phyloP scores from a whole-genome alignment of 2,113 vertebrate species.

The Trochalopteron elliotii region DNA sequence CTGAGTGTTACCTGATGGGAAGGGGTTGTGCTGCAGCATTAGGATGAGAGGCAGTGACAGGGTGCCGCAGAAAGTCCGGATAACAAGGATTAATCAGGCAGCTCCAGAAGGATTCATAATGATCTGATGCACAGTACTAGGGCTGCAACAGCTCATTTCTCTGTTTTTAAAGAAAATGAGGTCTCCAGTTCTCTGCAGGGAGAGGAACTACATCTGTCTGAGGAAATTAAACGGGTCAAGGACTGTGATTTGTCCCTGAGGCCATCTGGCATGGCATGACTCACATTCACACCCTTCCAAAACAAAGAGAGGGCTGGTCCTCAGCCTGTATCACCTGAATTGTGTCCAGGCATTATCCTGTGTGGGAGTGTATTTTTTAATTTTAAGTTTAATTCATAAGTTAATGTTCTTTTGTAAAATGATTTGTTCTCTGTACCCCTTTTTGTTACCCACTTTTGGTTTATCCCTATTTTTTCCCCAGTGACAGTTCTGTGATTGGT shows the following conservation, averaged over 20 bases:
- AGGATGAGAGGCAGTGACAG: conserved; percentile 43
- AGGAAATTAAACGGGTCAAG: background rate
- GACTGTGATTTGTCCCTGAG: background rate
- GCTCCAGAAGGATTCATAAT: background rate
- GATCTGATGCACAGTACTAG: background rate
- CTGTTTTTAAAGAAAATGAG: background rate
- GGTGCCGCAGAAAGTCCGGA: background rate
- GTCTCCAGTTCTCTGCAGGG: background rate
- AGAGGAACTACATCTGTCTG: background rate
- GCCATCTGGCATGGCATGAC: background rate
- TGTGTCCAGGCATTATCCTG: background rate
- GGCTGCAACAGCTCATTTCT: background rate
- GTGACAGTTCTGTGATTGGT: too few relatives aligned
- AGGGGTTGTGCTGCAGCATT: conserved; percentile 6
- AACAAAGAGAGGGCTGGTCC: background rate
- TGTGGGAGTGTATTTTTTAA: too few relatives aligned
- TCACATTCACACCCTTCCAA: background rate
- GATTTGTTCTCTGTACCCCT: too few relatives aligned
- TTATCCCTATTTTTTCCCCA: too few relatives aligned
- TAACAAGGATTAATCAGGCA: conserved; percentile 42
- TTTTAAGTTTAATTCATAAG: too few relatives aligned
- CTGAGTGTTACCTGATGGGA: conserved; percentile 61
- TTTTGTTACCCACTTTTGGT: too few relatives aligned
- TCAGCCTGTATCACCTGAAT: background rate
- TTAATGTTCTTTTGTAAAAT: too few relatives aligned